phyloP scores from a whole-genome alignment of 2,797 vertebrate species.

The Halcyon smyrnensis region DNA sequence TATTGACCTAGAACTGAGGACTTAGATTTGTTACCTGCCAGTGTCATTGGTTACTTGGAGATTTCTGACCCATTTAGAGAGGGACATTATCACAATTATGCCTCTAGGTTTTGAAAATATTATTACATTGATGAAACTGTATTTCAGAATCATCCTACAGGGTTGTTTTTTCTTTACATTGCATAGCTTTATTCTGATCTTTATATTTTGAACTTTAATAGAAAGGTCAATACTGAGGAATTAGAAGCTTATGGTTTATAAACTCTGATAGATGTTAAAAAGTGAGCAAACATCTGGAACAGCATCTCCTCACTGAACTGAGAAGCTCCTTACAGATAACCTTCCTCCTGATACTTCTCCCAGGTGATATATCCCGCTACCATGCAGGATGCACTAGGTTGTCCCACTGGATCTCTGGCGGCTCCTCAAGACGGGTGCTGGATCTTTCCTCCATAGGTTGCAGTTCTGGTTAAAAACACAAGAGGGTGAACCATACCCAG shows the following conservation, averaged over 20 bases:
- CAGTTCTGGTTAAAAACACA: constrained; percentile 26
- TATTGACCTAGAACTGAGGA: not conserved
- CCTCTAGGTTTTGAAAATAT: not conserved
- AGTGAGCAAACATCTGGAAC: not conserved
- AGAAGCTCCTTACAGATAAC: not conserved
- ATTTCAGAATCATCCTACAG: not conserved
- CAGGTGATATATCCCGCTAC: not conserved
- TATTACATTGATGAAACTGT: not conserved
- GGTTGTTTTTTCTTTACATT: too few species aligned
- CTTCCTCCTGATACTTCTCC: not conserved
- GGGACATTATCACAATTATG: not conserved
- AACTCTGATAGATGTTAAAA: not conserved
- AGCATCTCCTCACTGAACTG: not conserved
- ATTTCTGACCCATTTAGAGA: not conserved
- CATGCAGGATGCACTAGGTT: not conserved
- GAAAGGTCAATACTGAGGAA: not conserved
- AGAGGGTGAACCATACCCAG: constrained; percentile 18
- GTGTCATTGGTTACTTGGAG: not conserved
- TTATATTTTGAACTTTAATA: not conserved
- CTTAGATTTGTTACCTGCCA: not conserved
- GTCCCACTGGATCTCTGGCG: not conserved
- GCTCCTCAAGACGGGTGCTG: not conserved
- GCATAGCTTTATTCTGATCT: not conserved
- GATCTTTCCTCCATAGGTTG: not conserved
- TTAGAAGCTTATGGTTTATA: not conserved